phyloP scores from a whole-genome alignment of 2,888 invertebrate species.

The Ornithoptera alexandrae region DNA sequence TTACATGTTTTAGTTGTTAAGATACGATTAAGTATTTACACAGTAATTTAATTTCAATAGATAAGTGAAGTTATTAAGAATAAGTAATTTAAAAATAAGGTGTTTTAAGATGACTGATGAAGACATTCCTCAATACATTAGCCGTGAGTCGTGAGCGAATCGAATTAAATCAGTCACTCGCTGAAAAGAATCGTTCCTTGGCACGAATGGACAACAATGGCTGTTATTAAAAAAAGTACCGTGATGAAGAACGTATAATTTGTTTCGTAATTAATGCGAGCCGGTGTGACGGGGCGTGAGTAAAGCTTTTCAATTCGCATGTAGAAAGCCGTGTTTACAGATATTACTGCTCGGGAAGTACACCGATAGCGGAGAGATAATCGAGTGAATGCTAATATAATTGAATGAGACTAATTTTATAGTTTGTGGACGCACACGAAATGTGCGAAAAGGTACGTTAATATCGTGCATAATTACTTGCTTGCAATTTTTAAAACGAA shows the following conservation, averaged over 20 bases:
- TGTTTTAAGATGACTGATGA: conserved; percentile 50
- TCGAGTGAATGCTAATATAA: conserved; percentile 53
- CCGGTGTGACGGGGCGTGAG: conserved; percentile 72
- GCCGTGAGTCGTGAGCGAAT: conserved; percentile 58
- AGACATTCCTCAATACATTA: conserved; percentile 60
- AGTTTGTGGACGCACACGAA: conserved; percentile 49
- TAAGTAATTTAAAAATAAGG: conserved; percentile 24
- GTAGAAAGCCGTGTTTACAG: conserved; percentile 58
- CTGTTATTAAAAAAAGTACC: conserved; percentile 74
- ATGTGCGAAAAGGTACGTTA: conserved; percentile 36
- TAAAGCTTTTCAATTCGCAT: conserved; percentile 70
- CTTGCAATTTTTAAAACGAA: conserved; percentile 34
- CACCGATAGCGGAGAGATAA: conserved; percentile 61
- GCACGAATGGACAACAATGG: conserved; percentile 75
- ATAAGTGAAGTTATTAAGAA: conserved; percentile 12
- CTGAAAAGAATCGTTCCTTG: conserved; percentile 73
- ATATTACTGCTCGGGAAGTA: conserved; percentile 57
- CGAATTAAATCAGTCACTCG: conserved; percentile 75
- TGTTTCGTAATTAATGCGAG: conserved; percentile 68
- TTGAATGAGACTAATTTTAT: conserved; percentile 71
- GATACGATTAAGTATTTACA: conserved; percentile 4
- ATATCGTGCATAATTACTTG: conserved; percentile 30
- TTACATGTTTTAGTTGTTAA: not conserved
- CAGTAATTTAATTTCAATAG: conserved; percentile 7
- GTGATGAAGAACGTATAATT: conserved; percentile 76